A percentile compares a stretch with the other conserved stretches of the same genome.
Evolutionary conservation across 2,888 invertebrate genomes (phyloP).

Genomic region (Epirrhoe tristata): DNA sequence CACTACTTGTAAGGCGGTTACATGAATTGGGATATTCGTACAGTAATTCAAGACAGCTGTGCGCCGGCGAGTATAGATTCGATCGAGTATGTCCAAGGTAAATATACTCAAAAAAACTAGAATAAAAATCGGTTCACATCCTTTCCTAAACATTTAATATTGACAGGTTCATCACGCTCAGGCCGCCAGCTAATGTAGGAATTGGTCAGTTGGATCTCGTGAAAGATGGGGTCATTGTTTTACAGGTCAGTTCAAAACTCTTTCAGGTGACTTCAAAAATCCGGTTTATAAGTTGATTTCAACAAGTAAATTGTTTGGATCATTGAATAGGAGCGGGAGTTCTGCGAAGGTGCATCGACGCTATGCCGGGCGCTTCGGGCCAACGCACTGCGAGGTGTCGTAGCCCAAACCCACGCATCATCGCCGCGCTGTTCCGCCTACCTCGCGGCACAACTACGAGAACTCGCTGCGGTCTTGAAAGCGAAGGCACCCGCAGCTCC

Average conservation of each 20-base stretch:
- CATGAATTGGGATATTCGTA: conserved; percentile 75
- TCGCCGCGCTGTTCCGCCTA: conserved; percentile 93
- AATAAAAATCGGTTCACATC: background rate
- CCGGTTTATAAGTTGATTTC: background rate
- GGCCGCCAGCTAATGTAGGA: conserved; percentile 67
- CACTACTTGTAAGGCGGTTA: conserved; percentile 74
- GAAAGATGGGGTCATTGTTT: conserved; percentile 74
- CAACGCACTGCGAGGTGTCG: conserved; percentile 88
- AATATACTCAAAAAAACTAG: conserved; percentile 1
- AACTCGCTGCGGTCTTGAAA: conserved; percentile 71
- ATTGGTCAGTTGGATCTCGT: conserved; percentile 74
- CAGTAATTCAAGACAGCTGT: conserved; percentile 73
- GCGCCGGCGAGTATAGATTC: conserved; percentile 81
- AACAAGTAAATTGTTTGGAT: background rate
- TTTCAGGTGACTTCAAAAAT: background rate
- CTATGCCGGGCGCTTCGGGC: conserved; percentile 88
- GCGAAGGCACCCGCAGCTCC: conserved; percentile 69
- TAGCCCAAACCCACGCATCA: conserved; percentile 92
- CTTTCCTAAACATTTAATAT: background rate
- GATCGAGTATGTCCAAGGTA: conserved; percentile 86
- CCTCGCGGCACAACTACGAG: conserved; percentile 86
- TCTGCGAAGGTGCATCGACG: conserved; percentile 92
- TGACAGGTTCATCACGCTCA: conserved; percentile 80
- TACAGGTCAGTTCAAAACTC: conserved; percentile 76
- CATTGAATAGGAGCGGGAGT: conserved; percentile 89